phyloP scores from a whole-genome alignment of 2,888 invertebrate species.

The Oxytorus armatus region DNA sequence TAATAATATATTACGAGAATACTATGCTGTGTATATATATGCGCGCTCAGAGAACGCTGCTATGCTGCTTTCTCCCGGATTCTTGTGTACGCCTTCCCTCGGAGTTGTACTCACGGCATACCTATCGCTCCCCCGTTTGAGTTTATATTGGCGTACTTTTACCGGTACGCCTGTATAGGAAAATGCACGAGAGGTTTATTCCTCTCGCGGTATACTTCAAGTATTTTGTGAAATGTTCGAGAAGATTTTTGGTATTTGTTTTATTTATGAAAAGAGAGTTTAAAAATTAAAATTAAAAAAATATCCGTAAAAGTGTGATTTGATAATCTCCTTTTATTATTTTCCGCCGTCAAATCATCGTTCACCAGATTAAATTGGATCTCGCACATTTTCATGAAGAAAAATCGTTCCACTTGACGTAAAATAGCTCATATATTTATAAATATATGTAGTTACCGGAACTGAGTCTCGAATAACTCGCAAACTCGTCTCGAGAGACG shows the following conservation, averaged over 20 bases:
- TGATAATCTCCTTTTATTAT: too few species aligned
- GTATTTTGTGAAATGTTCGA: too few species aligned
- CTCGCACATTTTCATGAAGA: too few species aligned
- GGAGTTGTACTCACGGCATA: slow-evolving; percentile 64
- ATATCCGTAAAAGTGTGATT: too few species aligned
- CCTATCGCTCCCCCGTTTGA: slow-evolving; percentile 51
- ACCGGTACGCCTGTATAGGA: slow-evolving; percentile 30
- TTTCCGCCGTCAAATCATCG: too few species aligned
- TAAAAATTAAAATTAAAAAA: too few species aligned
- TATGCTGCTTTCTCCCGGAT: slow-evolving; percentile 70
- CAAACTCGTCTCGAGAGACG: background rate
- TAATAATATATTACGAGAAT: slow-evolving; percentile 43
- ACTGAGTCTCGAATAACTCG: slow-evolving; percentile 19
- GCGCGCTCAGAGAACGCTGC: slow-evolving; percentile 29
- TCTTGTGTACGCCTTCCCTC: slow-evolving; percentile 59
- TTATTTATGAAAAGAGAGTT: too few species aligned
- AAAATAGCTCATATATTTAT: background rate
- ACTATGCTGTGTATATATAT: slow-evolving; percentile 44
- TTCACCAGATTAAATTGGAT: too few species aligned
- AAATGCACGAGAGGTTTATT: slow-evolving; percentile 2
- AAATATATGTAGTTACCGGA: background rate
- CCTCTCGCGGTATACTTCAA: background rate
- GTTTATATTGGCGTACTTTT: slow-evolving; percentile 51
- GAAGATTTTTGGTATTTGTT: too few species aligned
- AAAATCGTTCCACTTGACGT: background rate